These are phyloP conservation scores for Dioctria rufipes DNA, from an alignment of 2,888 invertebrate genomes.

Conservation along the genomic window DNA sequence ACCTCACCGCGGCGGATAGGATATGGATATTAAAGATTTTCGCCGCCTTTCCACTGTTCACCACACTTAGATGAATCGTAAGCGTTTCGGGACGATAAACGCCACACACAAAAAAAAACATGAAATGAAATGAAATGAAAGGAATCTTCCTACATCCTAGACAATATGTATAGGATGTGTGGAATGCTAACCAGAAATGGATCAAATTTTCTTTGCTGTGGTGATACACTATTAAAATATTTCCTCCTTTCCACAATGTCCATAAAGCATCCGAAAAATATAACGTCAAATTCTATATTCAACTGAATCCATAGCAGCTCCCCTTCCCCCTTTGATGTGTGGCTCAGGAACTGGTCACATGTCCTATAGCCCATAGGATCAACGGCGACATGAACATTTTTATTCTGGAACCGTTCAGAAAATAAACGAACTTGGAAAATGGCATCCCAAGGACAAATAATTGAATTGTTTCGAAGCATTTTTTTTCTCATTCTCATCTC, in stretches of 20 bases:
- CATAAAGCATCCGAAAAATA: slow-evolving; percentile 34
- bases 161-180: slow-evolving; percentile 7
- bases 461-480: slow-evolving; percentile 55
- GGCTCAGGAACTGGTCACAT: neutral
- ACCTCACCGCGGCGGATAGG: neutral
- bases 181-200: slow-evolving; percentile 48
- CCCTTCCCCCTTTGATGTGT: neutral
- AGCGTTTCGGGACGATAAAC: neutral
- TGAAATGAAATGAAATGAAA: neutral
- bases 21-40: neutral
- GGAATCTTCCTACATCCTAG: neutral
- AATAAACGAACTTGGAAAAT: slow-evolving; percentile 47
- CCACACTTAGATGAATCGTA: slow-evolving; percentile 10
- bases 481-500: slow-evolving; percentile 9
- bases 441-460: slow-evolving; percentile 53
- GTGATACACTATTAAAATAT: slow-evolving; percentile 54
- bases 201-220: slow-evolving; percentile 41
- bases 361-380: slow-evolving; percentile 14
- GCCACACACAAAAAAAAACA: neutral
- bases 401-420: slow-evolving; percentile 49
- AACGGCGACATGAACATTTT: slow-evolving; percentile 41
- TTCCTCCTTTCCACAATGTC: neutral
- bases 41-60: neutral
- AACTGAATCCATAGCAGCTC: slow-evolving; percentile 17
- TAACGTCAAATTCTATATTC: slow-evolving; percentile 37